Percentiles rank a stretch among this genome's conserved stretches.
These are phyloP conservation scores for Solenopsis fugax DNA, from an alignment of 1,140 invertebrate genomes.

Conservation along the genomic window DNA sequence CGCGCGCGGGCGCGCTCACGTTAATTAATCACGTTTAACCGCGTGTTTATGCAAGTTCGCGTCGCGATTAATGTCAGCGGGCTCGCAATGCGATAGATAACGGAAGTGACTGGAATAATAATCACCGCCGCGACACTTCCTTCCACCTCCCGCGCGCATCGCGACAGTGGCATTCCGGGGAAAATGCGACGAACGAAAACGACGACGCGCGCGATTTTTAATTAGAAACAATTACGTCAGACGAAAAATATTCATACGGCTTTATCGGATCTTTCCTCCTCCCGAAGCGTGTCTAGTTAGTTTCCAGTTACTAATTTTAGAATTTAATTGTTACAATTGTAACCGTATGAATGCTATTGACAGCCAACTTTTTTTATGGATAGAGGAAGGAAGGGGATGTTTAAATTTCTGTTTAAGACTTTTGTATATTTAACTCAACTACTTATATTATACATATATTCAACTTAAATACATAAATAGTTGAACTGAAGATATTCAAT, in stretches of 20 bases:
- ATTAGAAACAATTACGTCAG: conserved; percentile 7
- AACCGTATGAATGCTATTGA: too few species aligned
- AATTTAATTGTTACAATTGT: not conserved
- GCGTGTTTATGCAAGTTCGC: conserved; percentile 13
- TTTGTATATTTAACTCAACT: too few species aligned
- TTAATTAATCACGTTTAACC: conserved; percentile 42
- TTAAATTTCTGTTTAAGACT: too few species aligned
- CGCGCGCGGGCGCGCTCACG: too few species aligned
- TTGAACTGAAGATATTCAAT: too few species aligned
- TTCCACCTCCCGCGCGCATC: not conserved
- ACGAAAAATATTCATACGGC: not conserved
- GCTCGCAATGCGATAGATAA: conserved; percentile 38
- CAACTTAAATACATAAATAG: too few species aligned
- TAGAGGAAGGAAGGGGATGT: too few species aligned
- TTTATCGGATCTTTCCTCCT: not conserved
- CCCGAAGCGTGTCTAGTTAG: not conserved
- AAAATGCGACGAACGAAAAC: conserved; percentile 4
- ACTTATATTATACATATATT: too few species aligned
- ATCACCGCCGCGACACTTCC: conserved; percentile 13
- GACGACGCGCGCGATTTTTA: conserved; percentile 20
- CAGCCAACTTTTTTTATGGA: too few species aligned
- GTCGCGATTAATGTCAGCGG: conserved; percentile 33
- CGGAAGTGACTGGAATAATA: conserved; percentile 50
- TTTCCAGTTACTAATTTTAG: not conserved
- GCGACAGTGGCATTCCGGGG: not conserved